These are phyloP conservation scores for Maniola hyperantus DNA, from an alignment of 2,888 invertebrate species.

Conservation along the genomic window DNA sequence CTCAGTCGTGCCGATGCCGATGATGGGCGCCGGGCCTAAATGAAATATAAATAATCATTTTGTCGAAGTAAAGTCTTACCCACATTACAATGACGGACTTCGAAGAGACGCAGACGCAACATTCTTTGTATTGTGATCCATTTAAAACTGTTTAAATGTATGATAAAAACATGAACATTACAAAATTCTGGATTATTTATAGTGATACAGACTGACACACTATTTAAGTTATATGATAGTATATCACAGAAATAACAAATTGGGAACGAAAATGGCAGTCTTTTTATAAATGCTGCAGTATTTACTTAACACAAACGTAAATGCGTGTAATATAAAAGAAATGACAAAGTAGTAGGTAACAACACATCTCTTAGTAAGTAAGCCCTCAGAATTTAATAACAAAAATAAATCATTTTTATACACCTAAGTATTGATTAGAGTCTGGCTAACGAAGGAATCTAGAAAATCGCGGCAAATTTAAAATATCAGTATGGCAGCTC, in stretches of 20 bases:
- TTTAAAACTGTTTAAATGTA: constrained; percentile 13
- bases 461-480: no score
- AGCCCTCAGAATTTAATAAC: no score
- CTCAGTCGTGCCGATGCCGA: no score
- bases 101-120: not conserved
- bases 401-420: no score
- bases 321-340: not conserved
- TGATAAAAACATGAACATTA: constrained; percentile 22
- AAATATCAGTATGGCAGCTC: no score
- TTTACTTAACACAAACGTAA: constrained; percentile 1
- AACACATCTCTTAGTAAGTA: not conserved
- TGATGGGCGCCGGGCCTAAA: no score
- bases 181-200: constrained; percentile 28
- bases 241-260: constrained; percentile 58
- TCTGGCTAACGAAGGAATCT: no score
- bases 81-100: no score
- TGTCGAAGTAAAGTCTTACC: no score
- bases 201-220: constrained; percentile 33
- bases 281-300: constrained; percentile 35
- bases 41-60: no score
- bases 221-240: constrained; percentile 17
- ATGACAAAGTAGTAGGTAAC: not conserved
- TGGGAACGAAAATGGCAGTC: constrained; percentile 51
- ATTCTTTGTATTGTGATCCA: constrained; percentile 1
- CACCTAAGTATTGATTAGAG: no score